Conservation (phyloP, 2,113 vertebrate species). For the Alligator mississippiensis region DNA sequence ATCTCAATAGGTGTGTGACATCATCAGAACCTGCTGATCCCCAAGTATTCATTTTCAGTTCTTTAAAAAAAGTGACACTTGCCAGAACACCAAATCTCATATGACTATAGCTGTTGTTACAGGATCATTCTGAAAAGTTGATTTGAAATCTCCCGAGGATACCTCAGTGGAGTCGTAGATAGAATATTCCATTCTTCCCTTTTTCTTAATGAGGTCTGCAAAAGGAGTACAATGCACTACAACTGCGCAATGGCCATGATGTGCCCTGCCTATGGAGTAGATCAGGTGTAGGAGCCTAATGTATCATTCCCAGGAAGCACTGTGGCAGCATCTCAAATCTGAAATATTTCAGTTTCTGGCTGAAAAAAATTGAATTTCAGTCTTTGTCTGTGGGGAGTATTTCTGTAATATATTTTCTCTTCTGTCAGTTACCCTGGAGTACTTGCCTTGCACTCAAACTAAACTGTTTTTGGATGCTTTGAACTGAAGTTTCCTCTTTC, state of each 20-base stretch:
- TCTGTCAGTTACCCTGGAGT: no score
- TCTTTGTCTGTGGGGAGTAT: no score
- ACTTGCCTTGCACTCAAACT: no score
- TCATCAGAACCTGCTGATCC: not conserved
- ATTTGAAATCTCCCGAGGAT: no score
- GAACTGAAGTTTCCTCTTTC: no score
- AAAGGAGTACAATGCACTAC: not conserved
- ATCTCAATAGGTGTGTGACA: not conserved
- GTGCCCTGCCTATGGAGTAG: not conserved
- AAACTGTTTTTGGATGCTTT: no score
- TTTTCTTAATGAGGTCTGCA: not conserved
- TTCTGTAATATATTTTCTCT: no score
- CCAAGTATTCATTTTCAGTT: not conserved
- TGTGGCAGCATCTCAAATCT: no score
- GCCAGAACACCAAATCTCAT: not conserved
- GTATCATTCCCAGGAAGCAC: no score
- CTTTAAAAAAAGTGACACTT: not conserved
- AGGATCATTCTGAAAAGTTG: not conserved
- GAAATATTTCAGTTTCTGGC: no score
- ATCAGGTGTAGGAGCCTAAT: no score
- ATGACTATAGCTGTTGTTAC: not conserved
- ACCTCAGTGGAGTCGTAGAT: not conserved
- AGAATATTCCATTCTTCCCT: not conserved
- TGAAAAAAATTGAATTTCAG: no score
- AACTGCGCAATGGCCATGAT: not conserved